Evolutionary conservation across 2,113 vertebrate genomes (phyloP).

Genomic region (Ranitomeya variabilis): DNA sequence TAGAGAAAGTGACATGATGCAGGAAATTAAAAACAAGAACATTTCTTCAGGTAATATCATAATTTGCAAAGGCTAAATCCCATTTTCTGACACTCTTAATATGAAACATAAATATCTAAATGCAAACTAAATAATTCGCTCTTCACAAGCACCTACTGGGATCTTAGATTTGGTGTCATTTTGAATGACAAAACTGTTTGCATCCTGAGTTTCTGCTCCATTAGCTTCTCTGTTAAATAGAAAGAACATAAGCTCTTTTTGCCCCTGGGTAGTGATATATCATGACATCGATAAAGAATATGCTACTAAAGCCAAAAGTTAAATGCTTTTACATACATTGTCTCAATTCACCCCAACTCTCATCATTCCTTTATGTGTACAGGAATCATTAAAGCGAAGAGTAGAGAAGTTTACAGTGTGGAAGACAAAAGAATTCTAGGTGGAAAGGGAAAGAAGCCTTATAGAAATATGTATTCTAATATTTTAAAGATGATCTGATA

Average conservation of each 20-base stretch:
- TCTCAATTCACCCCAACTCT: constrained; percentile 20
- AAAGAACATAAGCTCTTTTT: constrained; percentile 48
- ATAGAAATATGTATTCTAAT: neutral
- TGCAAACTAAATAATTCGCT: neutral
- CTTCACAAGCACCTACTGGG: constrained; percentile 44
- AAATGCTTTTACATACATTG: constrained; percentile 22
- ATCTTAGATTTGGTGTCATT: constrained; percentile 44
- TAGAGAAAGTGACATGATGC: neutral
- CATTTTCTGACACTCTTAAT: constrained; percentile 26
- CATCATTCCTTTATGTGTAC: neutral
- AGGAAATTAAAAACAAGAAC: neutral
- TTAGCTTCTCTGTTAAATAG: constrained; percentile 51
- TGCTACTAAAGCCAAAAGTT: constrained; percentile 31
- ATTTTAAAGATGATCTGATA: no score
- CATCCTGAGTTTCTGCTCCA: constrained; percentile 44
- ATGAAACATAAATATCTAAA: neutral
- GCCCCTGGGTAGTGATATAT: constrained; percentile 43
- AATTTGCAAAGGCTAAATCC: neutral
- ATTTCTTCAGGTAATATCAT: neutral
- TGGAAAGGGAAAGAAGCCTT: neutral
- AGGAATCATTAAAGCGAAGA: neutral
- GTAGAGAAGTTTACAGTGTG: neutral
- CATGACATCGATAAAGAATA: constrained; percentile 18
- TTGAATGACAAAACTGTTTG: constrained; percentile 53
- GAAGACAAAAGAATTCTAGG: neutral